Evolutionary conservation across 2,888 invertebrate genomes (phyloP).

Genomic region (Hirudinaria manillensis): DNA sequence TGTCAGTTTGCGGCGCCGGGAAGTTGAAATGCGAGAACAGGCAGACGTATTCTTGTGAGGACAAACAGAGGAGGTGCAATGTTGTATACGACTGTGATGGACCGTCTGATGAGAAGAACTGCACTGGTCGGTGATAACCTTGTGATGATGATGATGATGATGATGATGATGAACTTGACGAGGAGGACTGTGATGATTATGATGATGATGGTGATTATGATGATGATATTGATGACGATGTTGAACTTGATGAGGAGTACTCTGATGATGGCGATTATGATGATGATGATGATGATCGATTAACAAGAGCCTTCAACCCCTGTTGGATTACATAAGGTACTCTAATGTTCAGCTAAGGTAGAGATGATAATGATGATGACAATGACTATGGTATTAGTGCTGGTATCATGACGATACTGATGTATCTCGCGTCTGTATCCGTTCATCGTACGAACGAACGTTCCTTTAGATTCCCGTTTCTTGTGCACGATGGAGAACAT

Average conservation of each 20-base stretch:
- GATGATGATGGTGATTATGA: conserved; percentile 11
- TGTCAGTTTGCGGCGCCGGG: not conserved
- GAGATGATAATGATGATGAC: no score
- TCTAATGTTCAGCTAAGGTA: no score
- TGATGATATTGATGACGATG: not conserved
- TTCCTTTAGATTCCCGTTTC: conserved; percentile 22
- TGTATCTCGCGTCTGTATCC: no score
- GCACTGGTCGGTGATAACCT: not conserved
- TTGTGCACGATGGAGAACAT: conserved; percentile 22
- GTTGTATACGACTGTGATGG: conserved; percentile 6
- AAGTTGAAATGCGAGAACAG: conserved; percentile 9
- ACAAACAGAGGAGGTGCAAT: conserved; percentile 14
- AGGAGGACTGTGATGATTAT: not conserved
- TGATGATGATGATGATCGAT: no score
- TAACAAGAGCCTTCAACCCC: no score
- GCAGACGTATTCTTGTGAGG: conserved; percentile 10
- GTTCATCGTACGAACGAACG: no score
- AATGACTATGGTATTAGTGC: no score
- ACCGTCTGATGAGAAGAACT: conserved; percentile 2
- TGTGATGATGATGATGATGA: not conserved
- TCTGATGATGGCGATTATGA: no score
- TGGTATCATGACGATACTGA: no score
- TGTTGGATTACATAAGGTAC: no score
- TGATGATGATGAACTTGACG: not conserved
- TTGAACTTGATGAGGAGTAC: not conserved